Conservation (phyloP, 2,113 vertebrate genomes). For the Vidua chalybeata region DNA sequence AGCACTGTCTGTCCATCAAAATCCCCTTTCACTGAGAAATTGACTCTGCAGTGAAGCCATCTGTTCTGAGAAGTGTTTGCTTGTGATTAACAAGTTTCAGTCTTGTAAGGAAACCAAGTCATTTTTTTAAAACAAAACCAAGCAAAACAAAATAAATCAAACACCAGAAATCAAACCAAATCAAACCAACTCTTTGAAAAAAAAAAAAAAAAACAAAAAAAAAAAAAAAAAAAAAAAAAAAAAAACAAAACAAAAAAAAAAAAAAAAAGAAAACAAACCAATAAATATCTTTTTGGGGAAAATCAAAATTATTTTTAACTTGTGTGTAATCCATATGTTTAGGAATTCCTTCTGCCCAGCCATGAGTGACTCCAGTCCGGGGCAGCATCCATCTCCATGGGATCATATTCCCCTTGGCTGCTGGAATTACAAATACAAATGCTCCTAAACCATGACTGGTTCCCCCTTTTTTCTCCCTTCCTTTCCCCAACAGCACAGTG, state of each 20-base stretch:
- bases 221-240: too few species aligned
- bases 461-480: background rate
- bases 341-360: background rate
- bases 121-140: background rate
- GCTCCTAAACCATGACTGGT: background rate
- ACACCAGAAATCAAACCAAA: background rate
- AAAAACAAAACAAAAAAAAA: background rate
- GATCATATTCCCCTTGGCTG: background rate
- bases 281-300: background rate
- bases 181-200: background rate
- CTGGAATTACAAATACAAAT: background rate
- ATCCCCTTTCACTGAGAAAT: background rate
- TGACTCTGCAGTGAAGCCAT: background rate
- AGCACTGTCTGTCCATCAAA: background rate
- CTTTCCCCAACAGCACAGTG: background rate
- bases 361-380: background rate
- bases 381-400: background rate
- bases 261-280: too few species aligned
- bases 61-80: background rate
- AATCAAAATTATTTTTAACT: background rate
- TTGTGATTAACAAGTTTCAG: background rate
- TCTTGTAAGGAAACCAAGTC: background rate
- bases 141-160: fast-evolving
- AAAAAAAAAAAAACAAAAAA: background rate
- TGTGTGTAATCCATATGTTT: background rate